These are phyloP conservation scores for Oreochromis mossambicus DNA, from an alignment of 2,797 vertebrate genomes.

Conservation along the genomic window DNA sequence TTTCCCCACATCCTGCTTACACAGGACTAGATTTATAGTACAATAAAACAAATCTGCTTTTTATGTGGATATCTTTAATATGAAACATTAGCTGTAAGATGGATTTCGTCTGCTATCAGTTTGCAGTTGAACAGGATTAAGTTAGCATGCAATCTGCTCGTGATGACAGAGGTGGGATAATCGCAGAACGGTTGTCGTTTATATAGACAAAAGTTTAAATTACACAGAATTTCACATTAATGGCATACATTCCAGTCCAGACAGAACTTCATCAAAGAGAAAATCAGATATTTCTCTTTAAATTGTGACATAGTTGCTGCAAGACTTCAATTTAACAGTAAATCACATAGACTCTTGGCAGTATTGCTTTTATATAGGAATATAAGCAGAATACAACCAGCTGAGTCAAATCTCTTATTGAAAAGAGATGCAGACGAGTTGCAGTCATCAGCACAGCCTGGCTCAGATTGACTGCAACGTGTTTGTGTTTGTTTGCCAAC, in stretches of 20 bases:
- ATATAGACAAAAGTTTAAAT: neutral
- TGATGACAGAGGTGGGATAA: neutral
- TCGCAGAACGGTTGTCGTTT: fast-evolving
- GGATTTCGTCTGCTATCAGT: neutral
- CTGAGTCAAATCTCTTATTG: neutral
- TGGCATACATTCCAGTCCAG: neutral
- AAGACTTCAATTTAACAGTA: neutral
- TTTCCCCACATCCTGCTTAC: neutral
- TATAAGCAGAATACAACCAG: neutral
- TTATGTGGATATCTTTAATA: neutral
- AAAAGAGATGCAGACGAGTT: neutral
- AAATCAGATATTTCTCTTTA: neutral
- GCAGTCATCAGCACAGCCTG: neutral
- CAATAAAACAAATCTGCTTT: neutral
- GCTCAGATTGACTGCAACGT: neutral
- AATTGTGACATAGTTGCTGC: neutral
- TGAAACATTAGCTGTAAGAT: neutral
- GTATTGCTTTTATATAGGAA: neutral
- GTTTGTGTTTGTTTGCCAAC: neutral
- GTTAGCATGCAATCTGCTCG: neutral
- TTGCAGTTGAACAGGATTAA: neutral
- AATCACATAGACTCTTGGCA: neutral
- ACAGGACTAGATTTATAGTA: neutral
- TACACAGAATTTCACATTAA: neutral
- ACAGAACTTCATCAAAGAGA: neutral